These are phyloP conservation scores for Theretra japonica DNA, from an alignment of 2,888 invertebrate genomes.

Conservation along the genomic window DNA sequence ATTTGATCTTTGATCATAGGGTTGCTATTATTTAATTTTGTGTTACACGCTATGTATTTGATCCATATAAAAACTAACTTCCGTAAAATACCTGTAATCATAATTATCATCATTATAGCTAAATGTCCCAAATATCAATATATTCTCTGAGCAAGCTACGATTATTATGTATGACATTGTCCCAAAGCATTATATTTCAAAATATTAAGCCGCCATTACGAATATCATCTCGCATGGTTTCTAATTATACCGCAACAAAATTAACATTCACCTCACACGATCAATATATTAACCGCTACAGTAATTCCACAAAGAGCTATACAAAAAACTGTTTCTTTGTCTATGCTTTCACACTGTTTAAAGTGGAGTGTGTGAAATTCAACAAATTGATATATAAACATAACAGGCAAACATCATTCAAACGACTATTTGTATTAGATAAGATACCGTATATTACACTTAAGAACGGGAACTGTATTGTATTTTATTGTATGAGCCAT, in stretches of 20 bases:
- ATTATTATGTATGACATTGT: no score
- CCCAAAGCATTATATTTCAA: no score
- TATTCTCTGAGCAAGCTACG: no score
- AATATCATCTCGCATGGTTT: not conserved
- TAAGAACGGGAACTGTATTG: no score
- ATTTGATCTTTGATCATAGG: no score
- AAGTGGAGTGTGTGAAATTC: constrained; percentile 22
- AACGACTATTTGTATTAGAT: constrained; percentile 12
- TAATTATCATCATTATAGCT: no score
- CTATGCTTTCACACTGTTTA: not conserved
- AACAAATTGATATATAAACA: constrained; percentile 18
- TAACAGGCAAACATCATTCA: not conserved
- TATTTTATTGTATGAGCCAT: no score
- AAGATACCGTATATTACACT: not conserved
- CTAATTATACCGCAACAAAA: constrained; percentile 9
- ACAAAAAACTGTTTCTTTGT: not conserved
- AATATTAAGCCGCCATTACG: not conserved
- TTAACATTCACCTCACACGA: not conserved
- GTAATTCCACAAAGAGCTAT: not conserved
- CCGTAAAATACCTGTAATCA: no score
- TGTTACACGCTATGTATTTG: no score
- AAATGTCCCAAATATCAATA: no score
- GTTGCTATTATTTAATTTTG: no score
- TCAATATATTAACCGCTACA: constrained; percentile 1
- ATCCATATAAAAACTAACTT: no score